A percentile compares a stretch with the other conserved stretches of the same genome.
Conservation (phyloP, 2,888 invertebrate species). For the Dryococelus australis region DNA sequence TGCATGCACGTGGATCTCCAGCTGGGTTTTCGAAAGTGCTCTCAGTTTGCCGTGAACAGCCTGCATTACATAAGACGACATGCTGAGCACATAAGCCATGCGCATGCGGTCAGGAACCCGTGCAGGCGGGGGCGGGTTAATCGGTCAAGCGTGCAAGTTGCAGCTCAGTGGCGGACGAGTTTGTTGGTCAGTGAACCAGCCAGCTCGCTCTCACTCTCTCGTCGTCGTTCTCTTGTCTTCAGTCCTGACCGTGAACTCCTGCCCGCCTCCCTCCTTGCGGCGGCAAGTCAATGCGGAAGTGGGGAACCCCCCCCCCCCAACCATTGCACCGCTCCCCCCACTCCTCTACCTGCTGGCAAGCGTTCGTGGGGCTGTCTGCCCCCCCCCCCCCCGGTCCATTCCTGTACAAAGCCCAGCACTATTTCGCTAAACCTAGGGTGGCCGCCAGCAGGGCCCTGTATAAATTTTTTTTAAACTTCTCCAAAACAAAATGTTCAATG, state of each 20-base stretch:
- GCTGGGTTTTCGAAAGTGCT: no score
- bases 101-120: no score
- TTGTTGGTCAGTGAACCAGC: neutral
- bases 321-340: neutral
- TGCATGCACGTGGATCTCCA: no score
- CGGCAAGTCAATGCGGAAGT: neutral
- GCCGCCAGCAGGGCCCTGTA: no score
- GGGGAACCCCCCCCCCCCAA: neutral
- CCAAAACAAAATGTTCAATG: no score
- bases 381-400: neutral
- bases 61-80: no score
- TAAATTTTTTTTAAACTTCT: no score
- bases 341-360: neutral
- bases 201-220: neutral
- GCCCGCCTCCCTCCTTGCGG: neutral
- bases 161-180: neutral
- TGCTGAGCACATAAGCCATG: no score
- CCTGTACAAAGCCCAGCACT: neutral
- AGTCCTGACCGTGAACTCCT: constrained; percentile 9
- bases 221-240: neutral
- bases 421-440: neutral
- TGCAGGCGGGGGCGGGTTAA: neutral
- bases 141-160: constrained; percentile 1
- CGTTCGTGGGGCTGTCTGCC: neutral
- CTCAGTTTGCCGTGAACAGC: no score